These are phyloP conservation scores for Polyergus mexicanus DNA, from an alignment of 1,140 invertebrate species.

Conservation along the genomic window DNA sequence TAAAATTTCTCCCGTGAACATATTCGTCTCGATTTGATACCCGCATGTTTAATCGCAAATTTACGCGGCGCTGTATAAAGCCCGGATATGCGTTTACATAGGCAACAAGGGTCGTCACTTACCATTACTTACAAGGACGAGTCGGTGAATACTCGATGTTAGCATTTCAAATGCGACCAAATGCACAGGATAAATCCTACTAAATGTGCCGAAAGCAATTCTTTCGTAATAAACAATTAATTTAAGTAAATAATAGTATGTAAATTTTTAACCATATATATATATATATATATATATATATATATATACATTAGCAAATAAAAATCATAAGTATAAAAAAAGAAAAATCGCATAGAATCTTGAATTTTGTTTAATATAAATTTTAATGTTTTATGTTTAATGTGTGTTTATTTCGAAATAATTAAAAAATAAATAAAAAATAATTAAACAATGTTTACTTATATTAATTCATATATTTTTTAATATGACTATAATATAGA, in stretches of 20 bases:
- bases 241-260: slow-evolving; percentile 6
- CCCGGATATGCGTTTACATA: slow-evolving; percentile 51
- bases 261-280: slow-evolving; percentile 1
- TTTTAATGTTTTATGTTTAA: not conserved
- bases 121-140: slow-evolving; percentile 42
- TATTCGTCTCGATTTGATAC: not conserved
- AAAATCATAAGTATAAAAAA: slow-evolving; percentile 1
- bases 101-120: slow-evolving; percentile 50
- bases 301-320: slow-evolving; percentile 37
- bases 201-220: slow-evolving; percentile 2
- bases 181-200: slow-evolving; percentile 21
- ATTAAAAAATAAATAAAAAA: not conserved
- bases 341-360: not conserved
- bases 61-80: slow-evolving; percentile 19
- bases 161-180: slow-evolving; percentile 62
- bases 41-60: slow-evolving; percentile 42
- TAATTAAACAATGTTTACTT: not conserved
- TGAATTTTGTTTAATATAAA: not conserved
- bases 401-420: not conserved
- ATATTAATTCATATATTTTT: not conserved
- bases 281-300: slow-evolving; percentile 30
- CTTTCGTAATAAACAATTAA: slow-evolving; percentile 43
- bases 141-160: slow-evolving; percentile 53
- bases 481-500: not conserved
- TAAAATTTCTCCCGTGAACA: not conserved